phyloP scores from a whole-genome alignment of 2,888 invertebrate genomes.

The Stenolophus ochropezus region DNA sequence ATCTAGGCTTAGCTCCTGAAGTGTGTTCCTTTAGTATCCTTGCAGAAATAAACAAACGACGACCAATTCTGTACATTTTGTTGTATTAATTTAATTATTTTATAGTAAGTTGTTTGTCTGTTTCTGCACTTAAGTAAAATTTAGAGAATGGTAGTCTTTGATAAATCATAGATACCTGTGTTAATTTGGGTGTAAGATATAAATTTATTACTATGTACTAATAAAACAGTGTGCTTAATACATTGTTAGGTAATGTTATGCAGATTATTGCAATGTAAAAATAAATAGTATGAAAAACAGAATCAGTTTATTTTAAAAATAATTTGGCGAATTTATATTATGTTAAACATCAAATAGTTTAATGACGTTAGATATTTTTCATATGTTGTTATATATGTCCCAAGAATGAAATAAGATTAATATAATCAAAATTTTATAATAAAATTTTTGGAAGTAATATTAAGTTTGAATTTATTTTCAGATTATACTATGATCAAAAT shows the following conservation, averaged over 20 bases:
- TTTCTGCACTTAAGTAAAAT: slow-evolving; percentile 10
- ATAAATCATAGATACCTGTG: slow-evolving; percentile 44
- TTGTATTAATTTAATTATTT: slow-evolving; percentile 23
- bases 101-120: background rate
- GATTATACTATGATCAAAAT: too few species aligned
- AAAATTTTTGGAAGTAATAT: too few species aligned
- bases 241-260: slow-evolving; percentile 51
- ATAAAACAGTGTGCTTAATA: slow-evolving; percentile 40
- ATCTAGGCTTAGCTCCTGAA: slow-evolving; percentile 26
- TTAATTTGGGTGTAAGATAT: slow-evolving; percentile 46
- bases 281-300: slow-evolving; percentile 23
- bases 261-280: slow-evolving; percentile 20
- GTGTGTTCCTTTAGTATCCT: slow-evolving; percentile 36
- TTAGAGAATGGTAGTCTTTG: slow-evolving; percentile 20
- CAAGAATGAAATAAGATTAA: too few species aligned
- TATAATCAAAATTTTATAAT: too few species aligned
- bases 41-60: slow-evolving; percentile 22
- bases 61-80: slow-evolving; percentile 23
- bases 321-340: too few species aligned
- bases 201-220: slow-evolving; percentile 50
- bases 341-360: too few species aligned
- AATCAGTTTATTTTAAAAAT: too few species aligned
- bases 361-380: too few species aligned
- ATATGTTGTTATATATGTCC: too few species aligned
- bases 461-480: too few species aligned